A percentile compares a stretch with the other conserved stretches of the same genome.
These are phyloP conservation scores for Prionace glauca DNA, from an alignment of 2,797 vertebrate genomes.

Conservation along the genomic window DNA sequence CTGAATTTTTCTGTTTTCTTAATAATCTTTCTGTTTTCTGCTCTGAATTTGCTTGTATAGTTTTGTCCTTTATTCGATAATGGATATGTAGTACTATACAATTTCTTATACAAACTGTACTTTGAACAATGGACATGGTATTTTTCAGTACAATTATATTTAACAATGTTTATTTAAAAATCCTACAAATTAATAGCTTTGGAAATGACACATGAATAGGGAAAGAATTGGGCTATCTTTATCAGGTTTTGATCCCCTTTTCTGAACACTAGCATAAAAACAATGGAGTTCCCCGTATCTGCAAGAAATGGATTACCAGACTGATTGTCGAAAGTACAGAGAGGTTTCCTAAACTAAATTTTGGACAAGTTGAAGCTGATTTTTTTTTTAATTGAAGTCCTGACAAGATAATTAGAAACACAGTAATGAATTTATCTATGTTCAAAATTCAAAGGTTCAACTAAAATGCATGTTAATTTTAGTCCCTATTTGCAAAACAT, in stretches of 20 bases:
- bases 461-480: not conserved
- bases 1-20: not conserved
- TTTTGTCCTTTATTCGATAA: not conserved
- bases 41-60: not conserved
- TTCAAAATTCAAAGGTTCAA: not conserved
- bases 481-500: not conserved
- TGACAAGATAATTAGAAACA: not conserved
- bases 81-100: not conserved
- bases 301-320: not conserved
- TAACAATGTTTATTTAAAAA: not conserved
- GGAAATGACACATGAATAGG: not conserved
- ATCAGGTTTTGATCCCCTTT: not conserved
- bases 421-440: not conserved
- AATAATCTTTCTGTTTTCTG: not conserved
- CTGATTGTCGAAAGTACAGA: not conserved
- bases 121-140: not conserved
- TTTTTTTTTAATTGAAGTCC: not conserved
- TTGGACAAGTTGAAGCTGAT: not conserved
- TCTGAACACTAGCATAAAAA: not conserved
- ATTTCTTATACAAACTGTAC: not conserved
- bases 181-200: not conserved
- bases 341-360: not conserved
- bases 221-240: not conserved
- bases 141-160: too few species aligned
- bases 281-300: not conserved